Evolutionary conservation across 2,797 vertebrate species (phyloP), one percentile per base, ranked within the genome.

Genomic region (Bovichtus variegatus): DNA sequence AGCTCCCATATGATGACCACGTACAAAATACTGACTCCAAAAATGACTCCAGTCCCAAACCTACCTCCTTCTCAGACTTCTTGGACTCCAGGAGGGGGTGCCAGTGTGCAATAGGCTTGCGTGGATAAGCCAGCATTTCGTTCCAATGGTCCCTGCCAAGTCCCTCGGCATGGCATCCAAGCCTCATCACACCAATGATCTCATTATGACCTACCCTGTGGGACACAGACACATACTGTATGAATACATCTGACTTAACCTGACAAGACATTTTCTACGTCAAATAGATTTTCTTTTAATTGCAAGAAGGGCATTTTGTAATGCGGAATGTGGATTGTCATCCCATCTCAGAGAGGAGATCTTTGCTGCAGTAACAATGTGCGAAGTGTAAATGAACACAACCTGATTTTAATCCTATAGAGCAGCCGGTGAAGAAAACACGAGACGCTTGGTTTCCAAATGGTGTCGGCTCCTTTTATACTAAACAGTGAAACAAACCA

Each of bases 71-170:
- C 94, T 98, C 97, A 54, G 98, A 98, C 78, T 97, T 99, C 94
- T 98, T 99, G 82, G 96, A 94, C 95, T 99, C 98, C 95, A 97
- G 95, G 85, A 99, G 93, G 43, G 95, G 96, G 91, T 99, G 98
- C 98, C 98, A 99, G 92, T 99, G 98, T 3, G 98, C 97, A n/a
- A 99, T 98, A 66, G 98, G 98, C 87, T 99, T 99, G 72, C 98
- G 96, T 0, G 98, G 98, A 72, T 99, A 99, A 0, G 97, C 97
- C 93, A 99, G 88, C 98, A 99, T 99, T 91, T 99, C 98, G 2
- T 98, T 99, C 98, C 98, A 99, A 93, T 99, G 98, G 93, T 99
- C 98, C 72, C 98, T 94, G 84, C 98, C 97, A 82, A 99, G 95
- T 2, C 98, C 98, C 71, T 99, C 97, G 0, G 97, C 97, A 0